Conservation (phyloP, 2,888 invertebrate genomes). For the Stictocephala bisonia region DNA sequence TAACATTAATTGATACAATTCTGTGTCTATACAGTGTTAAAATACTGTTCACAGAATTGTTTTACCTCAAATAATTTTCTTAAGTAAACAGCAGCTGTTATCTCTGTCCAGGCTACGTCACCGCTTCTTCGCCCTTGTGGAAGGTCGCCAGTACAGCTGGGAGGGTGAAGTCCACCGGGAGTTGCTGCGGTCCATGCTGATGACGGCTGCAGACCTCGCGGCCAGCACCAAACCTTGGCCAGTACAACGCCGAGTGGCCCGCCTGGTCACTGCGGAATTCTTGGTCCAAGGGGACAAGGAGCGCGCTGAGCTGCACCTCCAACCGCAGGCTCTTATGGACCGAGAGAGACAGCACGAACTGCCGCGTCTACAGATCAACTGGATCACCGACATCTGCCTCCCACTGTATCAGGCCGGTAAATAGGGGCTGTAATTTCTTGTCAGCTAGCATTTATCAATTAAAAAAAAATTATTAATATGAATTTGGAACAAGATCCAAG, state of each 20-base stretch:
- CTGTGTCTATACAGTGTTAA: too few relatives aligned
- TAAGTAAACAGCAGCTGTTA: not conserved
- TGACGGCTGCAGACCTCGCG: slow-evolving; percentile 72
- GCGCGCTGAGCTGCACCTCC: slow-evolving; percentile 66
- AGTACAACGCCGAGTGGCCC: slow-evolving; percentile 68
- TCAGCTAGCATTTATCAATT: too few relatives aligned
- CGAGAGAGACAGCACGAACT: slow-evolving; percentile 69
- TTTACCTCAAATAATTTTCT: too few relatives aligned
- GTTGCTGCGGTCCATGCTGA: slow-evolving; percentile 66
- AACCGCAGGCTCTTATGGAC: slow-evolving; percentile 71
- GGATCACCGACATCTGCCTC: slow-evolving; percentile 65
- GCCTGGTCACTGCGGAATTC: slow-evolving; percentile 68
- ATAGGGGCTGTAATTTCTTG: too few relatives aligned
- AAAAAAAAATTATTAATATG: too few relatives aligned
- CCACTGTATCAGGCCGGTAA: slow-evolving; percentile 66
- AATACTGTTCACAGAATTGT: too few relatives aligned
- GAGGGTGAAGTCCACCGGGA: slow-evolving; percentile 64
- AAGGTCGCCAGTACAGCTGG: slow-evolving; percentile 64
- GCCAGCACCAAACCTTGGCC: slow-evolving; percentile 72
- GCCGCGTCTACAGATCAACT: slow-evolving; percentile 68
- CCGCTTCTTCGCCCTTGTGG: slow-evolving; percentile 66
- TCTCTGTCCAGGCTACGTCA: slow-evolving; percentile 62
- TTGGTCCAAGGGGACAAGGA: slow-evolving; percentile 69
- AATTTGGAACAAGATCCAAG: too few relatives aligned
- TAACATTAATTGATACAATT: not conserved